Conservation (phyloP, 2,888 invertebrate species). For the Drosophila nigricruria region DNA sequence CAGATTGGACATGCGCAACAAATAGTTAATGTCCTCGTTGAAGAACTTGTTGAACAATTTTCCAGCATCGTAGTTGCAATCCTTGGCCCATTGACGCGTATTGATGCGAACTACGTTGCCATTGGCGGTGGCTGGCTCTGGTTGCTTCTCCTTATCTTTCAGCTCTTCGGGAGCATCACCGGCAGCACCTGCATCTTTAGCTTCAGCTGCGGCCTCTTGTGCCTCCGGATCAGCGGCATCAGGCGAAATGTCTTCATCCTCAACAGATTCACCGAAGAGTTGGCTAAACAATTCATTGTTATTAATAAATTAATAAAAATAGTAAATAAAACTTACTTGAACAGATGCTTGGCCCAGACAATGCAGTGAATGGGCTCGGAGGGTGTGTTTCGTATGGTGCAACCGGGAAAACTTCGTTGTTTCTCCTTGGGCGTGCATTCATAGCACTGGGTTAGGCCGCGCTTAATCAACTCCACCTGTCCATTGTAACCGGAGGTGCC, state of each 20-base stretch:
- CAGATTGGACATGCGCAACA: constrained; percentile 96
- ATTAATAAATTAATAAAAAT: neutral
- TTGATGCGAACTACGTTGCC: constrained; percentile 88
- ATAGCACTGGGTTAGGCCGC: constrained; percentile 96
- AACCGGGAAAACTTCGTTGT: constrained; percentile 97
- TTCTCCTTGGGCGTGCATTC: constrained; percentile 97
- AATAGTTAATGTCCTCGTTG: constrained; percentile 96
- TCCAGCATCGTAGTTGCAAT: constrained; percentile 92
- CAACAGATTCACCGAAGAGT: constrained; percentile 98
- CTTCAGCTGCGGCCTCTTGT: constrained; percentile 80
- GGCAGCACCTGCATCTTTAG: constrained; percentile 18
- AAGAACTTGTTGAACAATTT: constrained; percentile 97
- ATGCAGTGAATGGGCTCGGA: constrained; percentile 99
- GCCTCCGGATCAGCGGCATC: constrained; percentile 98
- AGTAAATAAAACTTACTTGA: constrained; percentile 89
- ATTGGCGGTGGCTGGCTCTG: constrained; percentile 79
- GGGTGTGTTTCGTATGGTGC: constrained; percentile 99
- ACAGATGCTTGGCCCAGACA: constrained; percentile 99
- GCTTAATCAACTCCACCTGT: constrained; percentile 95
- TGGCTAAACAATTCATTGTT: constrained; percentile 88
- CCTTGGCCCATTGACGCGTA: constrained; percentile 96
- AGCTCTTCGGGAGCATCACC: constrained; percentile 83
- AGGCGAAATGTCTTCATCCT: constrained; percentile 99
- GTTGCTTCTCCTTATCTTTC: constrained; percentile 87
- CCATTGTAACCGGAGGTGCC: constrained; percentile 99